Conservation (phyloP, 2,797 vertebrate genomes). For the Falco columbarius region DNA sequence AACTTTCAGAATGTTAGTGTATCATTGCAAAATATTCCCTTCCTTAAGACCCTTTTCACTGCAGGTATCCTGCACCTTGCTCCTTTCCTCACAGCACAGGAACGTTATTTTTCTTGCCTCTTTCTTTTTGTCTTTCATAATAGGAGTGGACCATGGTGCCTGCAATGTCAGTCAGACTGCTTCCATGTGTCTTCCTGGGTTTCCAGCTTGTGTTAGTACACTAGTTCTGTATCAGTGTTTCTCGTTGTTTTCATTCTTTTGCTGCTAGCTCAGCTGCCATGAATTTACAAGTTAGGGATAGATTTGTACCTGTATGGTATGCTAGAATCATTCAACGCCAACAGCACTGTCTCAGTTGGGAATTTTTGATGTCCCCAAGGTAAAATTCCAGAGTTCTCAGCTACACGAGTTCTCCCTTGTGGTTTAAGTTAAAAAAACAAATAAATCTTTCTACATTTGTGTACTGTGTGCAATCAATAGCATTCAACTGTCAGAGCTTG, state of each 20-base stretch:
- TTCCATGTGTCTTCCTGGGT: neutral
- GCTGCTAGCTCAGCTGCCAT: neutral
- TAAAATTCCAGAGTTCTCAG: neutral
- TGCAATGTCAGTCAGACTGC: neutral
- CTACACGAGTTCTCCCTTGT: neutral
- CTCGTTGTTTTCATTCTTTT: neutral
- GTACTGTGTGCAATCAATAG: neutral
- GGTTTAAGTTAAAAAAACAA: neutral
- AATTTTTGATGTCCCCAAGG: neutral
- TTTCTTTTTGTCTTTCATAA: neutral
- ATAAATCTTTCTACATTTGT: neutral
- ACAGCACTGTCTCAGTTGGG: neutral
- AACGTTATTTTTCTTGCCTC: neutral
- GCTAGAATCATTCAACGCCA: neutral
- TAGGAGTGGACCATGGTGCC: fast-evolving
- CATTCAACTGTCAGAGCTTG: neutral
- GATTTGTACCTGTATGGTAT: neutral
- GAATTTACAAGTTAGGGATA: neutral
- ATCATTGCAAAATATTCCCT: neutral
- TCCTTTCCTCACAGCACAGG: neutral
- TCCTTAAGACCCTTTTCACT: neutral
- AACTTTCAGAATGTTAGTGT: neutral
- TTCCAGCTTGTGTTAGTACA: neutral
- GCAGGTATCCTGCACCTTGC: neutral
- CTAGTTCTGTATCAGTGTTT: neutral